Base-by-base conservation (phyloP, 2,888 invertebrate genomes). In the Copidosoma aretas region DNA sequence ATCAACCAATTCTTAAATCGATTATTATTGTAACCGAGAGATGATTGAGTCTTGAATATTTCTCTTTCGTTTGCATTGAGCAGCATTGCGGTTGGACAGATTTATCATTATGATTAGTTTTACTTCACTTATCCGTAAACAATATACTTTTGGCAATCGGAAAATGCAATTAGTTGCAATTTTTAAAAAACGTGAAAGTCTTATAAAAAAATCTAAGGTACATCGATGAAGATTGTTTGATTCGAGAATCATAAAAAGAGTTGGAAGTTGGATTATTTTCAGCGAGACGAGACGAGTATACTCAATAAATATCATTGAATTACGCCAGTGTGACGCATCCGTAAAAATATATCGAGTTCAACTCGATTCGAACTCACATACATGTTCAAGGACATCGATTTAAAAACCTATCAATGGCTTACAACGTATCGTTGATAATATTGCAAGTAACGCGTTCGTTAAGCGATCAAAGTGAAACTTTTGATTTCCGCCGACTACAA, bases 201-300 rank as follows among this genome's bases (percentile, higher is more conserved):
- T 46, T 17, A 46, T 46, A 8, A 46, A 46, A 46, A 46, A 46
- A 46, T 12, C 43, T 46, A 46, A 17, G 8, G 14, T 46, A 8
- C 12, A 46, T 46, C 17, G 12, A 46, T 46, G n/a, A 46, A 46
- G 17, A 46, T 46, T 17, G 43, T 46, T 46, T 8, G 3, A 12
- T 46, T 56, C 46, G 25, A 22, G 24, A 17, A 49, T 60, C 24
- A 24, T 60, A 60, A 60, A 51, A 52, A 60, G 19, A 60, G 22
- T 60, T 52, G 60, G 52, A 60, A 52, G 39, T 60, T 39, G 39
- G 14, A 22, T 43, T 60, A 41, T 14, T 46, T 46, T 3, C 43
- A 46, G 43, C 43, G 43, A 32, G 32, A 32, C 32, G 3, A 5
- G 32, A 32, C 32, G 8, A 32, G 32, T 32, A 32, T 32, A n/a